phyloP scores from a whole-genome alignment of 2,113 vertebrate genomes.

The Lepus timidus region DNA sequence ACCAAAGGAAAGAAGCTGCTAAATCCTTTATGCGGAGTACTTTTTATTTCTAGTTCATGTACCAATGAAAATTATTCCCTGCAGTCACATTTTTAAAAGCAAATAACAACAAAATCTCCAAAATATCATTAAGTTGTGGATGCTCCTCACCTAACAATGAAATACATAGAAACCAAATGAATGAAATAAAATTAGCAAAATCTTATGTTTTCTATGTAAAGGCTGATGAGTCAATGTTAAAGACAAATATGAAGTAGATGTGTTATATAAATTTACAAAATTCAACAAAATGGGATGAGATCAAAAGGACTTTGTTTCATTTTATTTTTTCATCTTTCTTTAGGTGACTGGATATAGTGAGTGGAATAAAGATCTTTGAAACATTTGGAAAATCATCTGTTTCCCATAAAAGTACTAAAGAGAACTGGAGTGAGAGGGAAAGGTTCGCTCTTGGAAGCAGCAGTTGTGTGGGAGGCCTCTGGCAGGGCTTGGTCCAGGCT shows the following conservation, averaged over 20 bases:
- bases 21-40: background rate
- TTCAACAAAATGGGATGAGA: background rate
- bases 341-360: background rate
- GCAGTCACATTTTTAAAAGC: background rate
- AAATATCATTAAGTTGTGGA: background rate
- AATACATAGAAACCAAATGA: background rate
- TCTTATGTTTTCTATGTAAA: background rate
- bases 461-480: too few species aligned
- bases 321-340: background rate
- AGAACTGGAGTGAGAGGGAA: background rate
- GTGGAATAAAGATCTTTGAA: background rate
- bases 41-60: background rate
- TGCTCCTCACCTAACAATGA: background rate
- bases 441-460: background rate
- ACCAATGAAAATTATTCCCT: background rate
- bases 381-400: background rate
- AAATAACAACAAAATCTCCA: background rate
- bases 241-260: background rate
- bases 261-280: background rate
- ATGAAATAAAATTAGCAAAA: background rate
- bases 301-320: background rate
- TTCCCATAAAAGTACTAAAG: background rate
- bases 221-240: background rate
- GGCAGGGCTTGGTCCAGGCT: too few species aligned
- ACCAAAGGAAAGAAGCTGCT: background rate